phyloP scores from a whole-genome alignment of 2,113 vertebrate genomes.

The Peucedramus taeniatus region DNA sequence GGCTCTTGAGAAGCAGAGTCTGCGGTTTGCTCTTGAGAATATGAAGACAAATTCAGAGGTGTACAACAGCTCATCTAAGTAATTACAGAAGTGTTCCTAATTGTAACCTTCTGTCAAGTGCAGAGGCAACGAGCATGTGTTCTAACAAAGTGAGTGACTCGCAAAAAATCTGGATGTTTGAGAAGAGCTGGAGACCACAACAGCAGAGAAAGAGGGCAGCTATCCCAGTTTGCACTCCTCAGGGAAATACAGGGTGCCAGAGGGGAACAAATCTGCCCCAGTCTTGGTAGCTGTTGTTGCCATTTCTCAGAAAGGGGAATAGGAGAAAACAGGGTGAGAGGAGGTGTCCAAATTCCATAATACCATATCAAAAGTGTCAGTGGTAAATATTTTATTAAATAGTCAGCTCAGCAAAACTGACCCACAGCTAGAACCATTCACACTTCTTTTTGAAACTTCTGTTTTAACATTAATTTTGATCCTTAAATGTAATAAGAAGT shows the following conservation, averaged over 20 bases:
- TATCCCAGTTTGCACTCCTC: background rate
- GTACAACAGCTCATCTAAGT: background rate
- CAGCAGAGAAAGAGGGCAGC: background rate
- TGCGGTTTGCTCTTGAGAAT: background rate
- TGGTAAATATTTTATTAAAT: background rate
- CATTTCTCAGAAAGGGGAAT: background rate
- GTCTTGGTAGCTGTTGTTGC: background rate
- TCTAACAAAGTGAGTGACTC: background rate
- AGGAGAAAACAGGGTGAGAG: background rate
- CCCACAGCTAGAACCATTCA: background rate
- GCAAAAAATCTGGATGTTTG: background rate
- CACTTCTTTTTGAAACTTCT: background rate
- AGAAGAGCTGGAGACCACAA: background rate
- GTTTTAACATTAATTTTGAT: background rate
- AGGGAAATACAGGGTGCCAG: background rate
- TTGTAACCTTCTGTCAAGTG: background rate
- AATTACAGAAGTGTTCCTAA: constrained; percentile 22
- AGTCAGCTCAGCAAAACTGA: background rate
- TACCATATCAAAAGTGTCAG: background rate
- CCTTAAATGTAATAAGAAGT: background rate
- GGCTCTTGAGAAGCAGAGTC: background rate
- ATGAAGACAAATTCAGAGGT: constrained; percentile 14
- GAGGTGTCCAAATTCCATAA: background rate
- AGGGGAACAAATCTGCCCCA: background rate
- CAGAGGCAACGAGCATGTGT: background rate